Conservation (phyloP, 2,797 vertebrate species). For the Allobates femoralis region DNA sequence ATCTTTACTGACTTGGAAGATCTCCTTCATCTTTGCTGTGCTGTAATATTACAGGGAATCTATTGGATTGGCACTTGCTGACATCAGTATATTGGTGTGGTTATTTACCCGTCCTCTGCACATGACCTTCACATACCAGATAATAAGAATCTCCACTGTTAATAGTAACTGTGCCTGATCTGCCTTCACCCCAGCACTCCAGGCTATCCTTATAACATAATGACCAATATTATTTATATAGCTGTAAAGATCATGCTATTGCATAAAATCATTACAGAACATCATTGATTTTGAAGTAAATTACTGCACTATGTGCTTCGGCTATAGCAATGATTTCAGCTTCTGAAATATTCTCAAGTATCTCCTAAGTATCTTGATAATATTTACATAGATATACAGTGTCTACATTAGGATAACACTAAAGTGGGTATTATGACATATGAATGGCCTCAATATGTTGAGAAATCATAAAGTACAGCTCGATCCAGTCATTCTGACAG, state of each 20-base stretch:
- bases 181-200: too few relatives aligned
- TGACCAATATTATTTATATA: not conserved
- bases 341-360: not conserved
- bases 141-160: not conserved
- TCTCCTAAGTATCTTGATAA: conserved; percentile 8
- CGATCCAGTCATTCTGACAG: conserved; percentile 35
- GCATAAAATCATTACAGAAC: not conserved
- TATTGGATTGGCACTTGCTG: not conserved
- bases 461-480: conserved; percentile 42
- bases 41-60: not conserved
- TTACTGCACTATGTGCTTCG: not conserved
- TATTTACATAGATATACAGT: conserved; percentile 50
- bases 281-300: conserved; percentile 10
- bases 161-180: not conserved
- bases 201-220: not conserved
- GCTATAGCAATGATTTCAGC: not conserved
- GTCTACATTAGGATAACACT: conserved; percentile 35
- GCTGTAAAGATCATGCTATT: not conserved
- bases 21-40: not conserved
- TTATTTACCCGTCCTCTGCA: not conserved
- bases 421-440: conserved; percentile 51
- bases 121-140: not conserved
- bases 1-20: not conserved
- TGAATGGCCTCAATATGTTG: conserved; percentile 27
- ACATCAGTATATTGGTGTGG: not conserved